A percentile compares a stretch with the other conserved stretches of the same genome.
Conservation (phyloP, 92 coral and sea anemone species). For the Pocillopora meandrina region DNA sequence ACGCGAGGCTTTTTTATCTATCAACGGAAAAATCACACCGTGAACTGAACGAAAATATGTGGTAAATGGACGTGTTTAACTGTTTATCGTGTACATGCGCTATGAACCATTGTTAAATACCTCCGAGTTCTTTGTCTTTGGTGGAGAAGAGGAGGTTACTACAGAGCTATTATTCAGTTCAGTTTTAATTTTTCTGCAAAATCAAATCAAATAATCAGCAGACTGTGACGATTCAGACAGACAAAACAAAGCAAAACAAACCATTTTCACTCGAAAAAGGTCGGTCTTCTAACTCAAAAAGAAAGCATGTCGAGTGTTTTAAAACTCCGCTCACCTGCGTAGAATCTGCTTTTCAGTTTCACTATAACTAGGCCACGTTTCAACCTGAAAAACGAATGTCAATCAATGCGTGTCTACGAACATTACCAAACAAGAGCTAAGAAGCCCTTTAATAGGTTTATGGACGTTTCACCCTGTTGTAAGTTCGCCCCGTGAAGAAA, state of each 20-base stretch:
- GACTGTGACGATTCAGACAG: no score
- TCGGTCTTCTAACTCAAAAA: no score
- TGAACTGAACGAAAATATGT: no score
- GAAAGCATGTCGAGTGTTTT: not conserved
- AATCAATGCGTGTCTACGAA: not conserved
- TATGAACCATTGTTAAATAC: not conserved
- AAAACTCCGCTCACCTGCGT: constrained; percentile 26
- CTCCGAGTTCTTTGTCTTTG: constrained; percentile 32
- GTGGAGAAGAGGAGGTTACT: constrained; percentile 22
- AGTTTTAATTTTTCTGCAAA: constrained; percentile 6
- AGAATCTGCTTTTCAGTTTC: constrained; percentile 75
- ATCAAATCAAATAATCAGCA: not conserved
- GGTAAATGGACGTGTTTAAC: no score
- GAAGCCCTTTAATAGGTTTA: no score
- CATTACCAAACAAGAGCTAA: no score
- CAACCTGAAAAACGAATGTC: constrained; percentile 61
- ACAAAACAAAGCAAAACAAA: no score
- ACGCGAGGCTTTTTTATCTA: no score
- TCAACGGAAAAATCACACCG: no score
- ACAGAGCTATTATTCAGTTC: constrained; percentile 17
- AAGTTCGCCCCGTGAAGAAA: no score
- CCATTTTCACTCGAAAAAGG: not conserved
- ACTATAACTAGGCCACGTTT: constrained; percentile 91
- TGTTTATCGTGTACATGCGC: not conserved
- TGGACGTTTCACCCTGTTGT: no score